Base-by-base conservation (phyloP, 53 echinoderm and acorn worm genomes). In the Glandiceps talaboti region DNA sequence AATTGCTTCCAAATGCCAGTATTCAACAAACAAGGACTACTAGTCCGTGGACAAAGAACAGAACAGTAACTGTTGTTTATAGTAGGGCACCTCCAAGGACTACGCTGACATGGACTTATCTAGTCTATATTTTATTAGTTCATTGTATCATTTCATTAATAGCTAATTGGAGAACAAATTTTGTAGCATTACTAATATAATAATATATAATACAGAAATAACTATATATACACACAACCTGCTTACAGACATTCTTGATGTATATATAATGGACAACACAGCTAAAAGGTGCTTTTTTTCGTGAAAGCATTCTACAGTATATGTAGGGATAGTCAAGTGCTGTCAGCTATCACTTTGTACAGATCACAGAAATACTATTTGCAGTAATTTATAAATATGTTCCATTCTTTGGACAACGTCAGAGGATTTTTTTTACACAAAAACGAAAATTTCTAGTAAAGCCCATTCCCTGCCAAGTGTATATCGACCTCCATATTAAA, bases 21-120 rank as follows among this genome's bases (percentile, higher is more conserved):
- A 88, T 83, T 73, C 90, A 95, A 79, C 88, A 90, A 83, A 92
- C 91, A 89, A 94, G 94, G 88, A 88, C 90, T 83, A 90, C 91
- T 90, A 92, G 64, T 20, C 64, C 90, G 81, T 78, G 81, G 78
- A 84, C 30, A 25, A 82, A 88, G 30, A 84, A 84, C 1, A 74
- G 82, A 25, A 81, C 85, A 27, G 81, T 80, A 73, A 75, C 81
- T 25, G 77, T 85, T 33, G 81, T 78, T 74, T 33, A 78, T 27
- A 88, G 84, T 31, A 78, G 85, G 1, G 88, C 88, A 1, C 88
- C 88, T 27, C 77, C 88, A 31, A 88, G 88, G 81, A 88, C 88
- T 33, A 73, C 73, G 29, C 84, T 14, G 79, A 30, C 74, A 29
- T 45, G 64, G 64, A 45, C 64, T 12, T 20, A 12, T 12, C 6